A percentile compares a stretch with the other conserved stretches of the same genome.
Conservation (phyloP, 2,797 vertebrate genomes). For the Sebastolobus alascanus region DNA sequence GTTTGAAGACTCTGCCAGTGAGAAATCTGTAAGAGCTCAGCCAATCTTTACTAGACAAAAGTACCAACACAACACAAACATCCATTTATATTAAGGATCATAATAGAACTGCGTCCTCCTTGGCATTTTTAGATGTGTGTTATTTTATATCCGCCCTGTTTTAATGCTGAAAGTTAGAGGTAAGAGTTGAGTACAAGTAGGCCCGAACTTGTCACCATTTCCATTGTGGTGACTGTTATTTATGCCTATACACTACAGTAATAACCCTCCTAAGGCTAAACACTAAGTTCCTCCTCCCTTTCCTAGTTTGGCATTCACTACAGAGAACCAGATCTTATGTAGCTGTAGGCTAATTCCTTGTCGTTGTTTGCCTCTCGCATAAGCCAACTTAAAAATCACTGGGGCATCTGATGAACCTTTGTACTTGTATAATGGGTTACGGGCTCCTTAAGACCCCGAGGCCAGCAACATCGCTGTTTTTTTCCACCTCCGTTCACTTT, state of each 20-base stretch:
- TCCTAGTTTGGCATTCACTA: slow-evolving; percentile 40
- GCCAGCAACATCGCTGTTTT: slow-evolving; percentile 49
- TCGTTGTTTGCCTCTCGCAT: slow-evolving; percentile 62
- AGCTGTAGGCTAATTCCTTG: slow-evolving; percentile 57
- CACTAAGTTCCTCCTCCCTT: slow-evolving; percentile 32
- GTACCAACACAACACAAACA: background rate
- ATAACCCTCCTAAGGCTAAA: slow-evolving; percentile 34
- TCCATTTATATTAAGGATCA: background rate
- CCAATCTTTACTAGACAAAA: background rate
- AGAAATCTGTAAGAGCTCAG: slow-evolving; percentile 80
- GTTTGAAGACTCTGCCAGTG: slow-evolving; percentile 87
- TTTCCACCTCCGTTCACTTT: slow-evolving; percentile 61
- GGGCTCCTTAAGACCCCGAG: slow-evolving; percentile 46
- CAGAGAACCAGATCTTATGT: slow-evolving; percentile 36
- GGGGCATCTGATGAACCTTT: slow-evolving; percentile 70
- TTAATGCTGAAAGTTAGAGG: background rate
- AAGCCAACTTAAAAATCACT: slow-evolving; percentile 58
- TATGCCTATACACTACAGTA: slow-evolving; percentile 30
- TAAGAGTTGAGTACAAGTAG: background rate
- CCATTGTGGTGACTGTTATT: slow-evolving; percentile 24
- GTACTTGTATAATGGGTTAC: slow-evolving; percentile 54
- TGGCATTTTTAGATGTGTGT: background rate
- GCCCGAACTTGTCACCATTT: slow-evolving; percentile 7
- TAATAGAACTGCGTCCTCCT: background rate
- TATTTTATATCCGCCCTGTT: background rate